phyloP scores from a whole-genome alignment of 2,888 invertebrate genomes.

The Apotomis capreana region DNA sequence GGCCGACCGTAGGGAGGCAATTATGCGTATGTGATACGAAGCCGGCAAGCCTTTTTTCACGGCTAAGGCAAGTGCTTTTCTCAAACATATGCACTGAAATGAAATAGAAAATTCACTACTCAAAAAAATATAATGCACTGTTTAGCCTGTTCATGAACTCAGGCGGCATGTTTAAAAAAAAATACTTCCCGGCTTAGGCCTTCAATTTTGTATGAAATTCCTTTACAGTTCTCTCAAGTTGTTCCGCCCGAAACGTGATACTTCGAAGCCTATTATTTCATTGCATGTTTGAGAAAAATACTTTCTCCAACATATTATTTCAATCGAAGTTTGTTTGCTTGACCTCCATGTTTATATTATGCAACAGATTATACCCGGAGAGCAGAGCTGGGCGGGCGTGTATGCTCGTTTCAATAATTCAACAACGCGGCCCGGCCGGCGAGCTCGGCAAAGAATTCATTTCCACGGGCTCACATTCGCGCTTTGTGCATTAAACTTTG shows the following conservation, averaged over 20 bases:
- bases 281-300: not conserved
- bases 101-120: no score
- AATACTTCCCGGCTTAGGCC: no score
- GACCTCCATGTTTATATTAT: slow-evolving; percentile 55
- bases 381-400: slow-evolving; percentile 54
- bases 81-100: not conserved
- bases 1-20: no score
- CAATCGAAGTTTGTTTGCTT: slow-evolving; percentile 25
- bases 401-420: slow-evolving; percentile 63
- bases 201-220: no score
- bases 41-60: no score
- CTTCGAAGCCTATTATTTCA: no score
- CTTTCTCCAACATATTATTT: not conserved
- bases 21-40: no score
- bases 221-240: no score
- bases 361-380: slow-evolving; percentile 59
- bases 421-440: slow-evolving; percentile 43
- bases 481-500: slow-evolving; percentile 37
- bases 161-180: no score
- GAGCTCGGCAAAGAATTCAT: slow-evolving; percentile 36
- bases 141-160: no score
- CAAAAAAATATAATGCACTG: no score
- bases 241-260: no score
- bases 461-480: slow-evolving; percentile 39
- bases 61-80: not conserved